Percentiles rank a stretch among this genome's conserved stretches.
phyloP scores from a whole-genome alignment of 1,140 invertebrate species.

The Watersipora subatra region DNA sequence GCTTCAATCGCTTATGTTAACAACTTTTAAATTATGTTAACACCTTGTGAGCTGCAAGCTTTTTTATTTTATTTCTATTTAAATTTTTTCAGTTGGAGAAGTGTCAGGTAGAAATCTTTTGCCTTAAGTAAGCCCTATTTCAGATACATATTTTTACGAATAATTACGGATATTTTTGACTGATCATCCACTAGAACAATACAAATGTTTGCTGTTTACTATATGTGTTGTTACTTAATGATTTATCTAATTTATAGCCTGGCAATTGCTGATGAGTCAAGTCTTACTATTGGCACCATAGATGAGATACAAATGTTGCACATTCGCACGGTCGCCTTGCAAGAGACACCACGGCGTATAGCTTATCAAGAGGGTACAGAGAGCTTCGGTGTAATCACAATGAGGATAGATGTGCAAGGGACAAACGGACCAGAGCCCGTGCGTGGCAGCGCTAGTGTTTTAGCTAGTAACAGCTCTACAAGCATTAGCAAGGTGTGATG shows the following conservation, averaged over 20 bases:
- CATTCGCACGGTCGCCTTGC: conserved; percentile 81
- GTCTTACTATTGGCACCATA: conserved; percentile 90
- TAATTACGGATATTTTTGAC: too few relatives aligned
- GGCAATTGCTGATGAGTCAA: conserved; percentile 80
- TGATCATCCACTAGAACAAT: too few relatives aligned
- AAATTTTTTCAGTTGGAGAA: too few relatives aligned
- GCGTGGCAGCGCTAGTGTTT: conserved; percentile 62
- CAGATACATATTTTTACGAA: too few relatives aligned
- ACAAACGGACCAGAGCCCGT: conserved; percentile 47
- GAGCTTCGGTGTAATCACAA: conserved; percentile 86
- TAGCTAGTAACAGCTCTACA: conserved; percentile 48
- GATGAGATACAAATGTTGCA: conserved; percentile 97
- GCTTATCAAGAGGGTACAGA: conserved; percentile 84
- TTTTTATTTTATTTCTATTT: too few relatives aligned
- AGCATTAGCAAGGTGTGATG: conserved; percentile 24
- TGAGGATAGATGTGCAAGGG: conserved; percentile 56
- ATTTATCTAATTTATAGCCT: conserved; percentile 48
- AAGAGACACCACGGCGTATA: conserved; percentile 82
- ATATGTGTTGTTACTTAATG: background rate
- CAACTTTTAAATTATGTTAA: too few relatives aligned
- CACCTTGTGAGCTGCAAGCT: too few relatives aligned
- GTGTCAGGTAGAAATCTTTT: too few relatives aligned
- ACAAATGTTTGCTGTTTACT: conserved; percentile 4
- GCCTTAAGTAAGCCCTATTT: too few relatives aligned
- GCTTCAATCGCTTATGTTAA: too few relatives aligned